These are phyloP conservation scores for Subanguina moxae DNA, from an alignment of 1,140 invertebrate genomes.

Conservation along the genomic window DNA sequence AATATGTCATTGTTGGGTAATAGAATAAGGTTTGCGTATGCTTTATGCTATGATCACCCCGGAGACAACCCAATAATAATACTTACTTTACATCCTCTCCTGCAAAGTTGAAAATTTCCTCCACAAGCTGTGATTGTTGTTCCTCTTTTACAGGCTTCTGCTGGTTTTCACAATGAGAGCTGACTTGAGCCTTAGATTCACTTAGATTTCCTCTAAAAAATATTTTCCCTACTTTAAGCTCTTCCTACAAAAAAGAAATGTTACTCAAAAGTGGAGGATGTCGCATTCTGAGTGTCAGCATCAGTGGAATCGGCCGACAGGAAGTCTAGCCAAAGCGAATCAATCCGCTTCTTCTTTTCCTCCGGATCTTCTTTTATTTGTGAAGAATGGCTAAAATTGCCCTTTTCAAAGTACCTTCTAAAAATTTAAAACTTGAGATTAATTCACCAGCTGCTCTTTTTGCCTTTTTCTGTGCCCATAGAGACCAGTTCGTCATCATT, in stretches of 20 bases:
- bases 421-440: background rate
- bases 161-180: too few species aligned
- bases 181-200: background rate
- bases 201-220: background rate
- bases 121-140: background rate
- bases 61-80: too few species aligned
- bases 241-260: conserved; percentile 1
- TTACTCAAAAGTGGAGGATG: background rate
- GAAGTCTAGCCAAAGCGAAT: conserved; percentile 4
- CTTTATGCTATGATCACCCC: too few species aligned
- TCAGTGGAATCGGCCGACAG: background rate
- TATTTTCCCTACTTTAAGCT: background rate
- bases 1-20: too few species aligned
- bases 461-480: conserved; percentile 2
- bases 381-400: background rate
- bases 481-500: conserved; percentile 7
- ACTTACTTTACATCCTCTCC: background rate
- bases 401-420: background rate
- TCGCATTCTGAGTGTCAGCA: background rate
- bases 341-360: conserved; percentile 7
- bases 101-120: background rate
- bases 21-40: too few species aligned
- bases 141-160: too few species aligned
- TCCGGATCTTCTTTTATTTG: conserved; percentile 13
- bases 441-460: background rate